Evolutionary conservation across 2,888 invertebrate species (phyloP), one percentile per base, ranked within the genome.

Genomic region (Pogonocherus hispidulus): DNA sequence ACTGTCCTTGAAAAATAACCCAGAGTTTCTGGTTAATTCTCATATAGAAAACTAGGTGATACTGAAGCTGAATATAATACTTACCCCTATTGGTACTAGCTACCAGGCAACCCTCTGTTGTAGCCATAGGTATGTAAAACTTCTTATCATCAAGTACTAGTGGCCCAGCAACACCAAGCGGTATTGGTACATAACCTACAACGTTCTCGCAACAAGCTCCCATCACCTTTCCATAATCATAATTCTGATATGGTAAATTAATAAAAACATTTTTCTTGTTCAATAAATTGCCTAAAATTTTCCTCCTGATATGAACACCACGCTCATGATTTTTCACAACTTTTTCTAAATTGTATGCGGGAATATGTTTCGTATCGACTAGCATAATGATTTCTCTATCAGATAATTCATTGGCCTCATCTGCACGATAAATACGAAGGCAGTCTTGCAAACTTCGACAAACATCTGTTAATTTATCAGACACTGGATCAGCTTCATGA

Each of bases 131-230:
- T 63, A 99, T 92, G 86, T 93, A 91, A 80, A 92, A 93, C 11
- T 89, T 83, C 73, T 91, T 89, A 0, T 93, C 95, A 84, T 98
- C 95, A 0, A 98, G 87, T 0, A 92, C 84, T 22, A 99, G 86
- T 0, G 99, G 99, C 0, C 99, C 99, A 1, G 95, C 98, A 72
- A 96, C 91, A 0, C 99, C 99, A 0, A 98, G 91, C 0, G 99
- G 99, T 4, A 99, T 90, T 1, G 98, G 98, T 57, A 98, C 90
- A 84, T 95, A 98, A 0, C 99, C 99, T 18, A 99, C 91, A 0
- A 99, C 97, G 86, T 99, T 99, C 84, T 99, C 99, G 86, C 98
- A 99, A 82, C 99, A 99, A 9, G 94, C 92, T 65, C 96, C 96
- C 80, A 94, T 86, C 0, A 95, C 82, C 74, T 92, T 92, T 64